Conservation (phyloP, 2,113 vertebrate species). For the Neolamprologus hecqui region DNA sequence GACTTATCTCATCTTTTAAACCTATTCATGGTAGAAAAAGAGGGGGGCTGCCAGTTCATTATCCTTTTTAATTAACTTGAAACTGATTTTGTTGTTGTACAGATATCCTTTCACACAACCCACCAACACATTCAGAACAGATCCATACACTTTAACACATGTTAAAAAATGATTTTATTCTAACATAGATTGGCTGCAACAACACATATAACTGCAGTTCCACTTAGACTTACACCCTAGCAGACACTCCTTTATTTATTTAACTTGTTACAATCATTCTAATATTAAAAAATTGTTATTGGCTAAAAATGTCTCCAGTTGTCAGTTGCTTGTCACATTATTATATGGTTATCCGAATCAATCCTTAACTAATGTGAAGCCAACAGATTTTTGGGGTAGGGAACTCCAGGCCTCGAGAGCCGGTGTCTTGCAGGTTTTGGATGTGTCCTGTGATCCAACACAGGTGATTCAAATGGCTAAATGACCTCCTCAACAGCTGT, state of each 20-base stretch:
- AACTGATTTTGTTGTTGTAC: neutral
- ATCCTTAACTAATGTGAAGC: neutral
- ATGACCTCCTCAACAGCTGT: rapidly evolving
- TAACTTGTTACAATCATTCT: neutral
- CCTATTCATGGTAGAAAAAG: neutral
- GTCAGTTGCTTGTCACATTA: neutral
- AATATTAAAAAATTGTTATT: neutral
- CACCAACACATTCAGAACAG: neutral
- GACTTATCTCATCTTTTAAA: neutral
- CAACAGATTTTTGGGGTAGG: neutral
- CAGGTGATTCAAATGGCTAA: neutral
- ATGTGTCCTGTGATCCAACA: neutral
- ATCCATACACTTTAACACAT: neutral
- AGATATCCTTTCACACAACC: neutral
- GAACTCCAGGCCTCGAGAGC: neutral
- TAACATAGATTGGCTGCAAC: neutral
- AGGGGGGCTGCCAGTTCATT: neutral
- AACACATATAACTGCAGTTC: neutral
- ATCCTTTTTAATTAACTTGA: neutral
- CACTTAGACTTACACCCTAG: neutral
- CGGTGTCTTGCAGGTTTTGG: neutral
- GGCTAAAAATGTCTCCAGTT: neutral
- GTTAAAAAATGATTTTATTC: neutral
- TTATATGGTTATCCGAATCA: rapidly evolving
- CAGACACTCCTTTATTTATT: neutral